Base-by-base conservation (phyloP, 2,113 vertebrate species). In the Circaetus gallicus region DNA sequence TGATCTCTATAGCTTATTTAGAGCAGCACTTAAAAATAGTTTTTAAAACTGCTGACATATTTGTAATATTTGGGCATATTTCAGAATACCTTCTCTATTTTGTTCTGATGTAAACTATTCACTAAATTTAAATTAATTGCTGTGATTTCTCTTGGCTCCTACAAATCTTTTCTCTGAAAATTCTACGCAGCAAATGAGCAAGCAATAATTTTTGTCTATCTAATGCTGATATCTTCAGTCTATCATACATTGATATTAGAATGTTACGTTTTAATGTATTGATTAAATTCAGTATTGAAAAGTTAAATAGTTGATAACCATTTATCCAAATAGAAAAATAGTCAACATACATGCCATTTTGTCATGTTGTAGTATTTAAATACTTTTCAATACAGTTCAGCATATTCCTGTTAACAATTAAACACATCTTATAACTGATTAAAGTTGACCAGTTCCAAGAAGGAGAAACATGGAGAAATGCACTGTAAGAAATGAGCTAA, bases 401-500 rank as follows among this genome's bases (percentile, higher is more conserved):
- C 8, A 14, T 61, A 91, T 95, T 97, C 34, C 71, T 91, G 28
- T 77, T 94, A 94, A 93, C 87, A 52, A 45, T 70, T 80, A 87
- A 91, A 55, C 26, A 43, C 28, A 73, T 50, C 81, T 90, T 89
- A 43, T 73, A 72, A 66, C 11, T 50, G 82, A 78, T 69, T 96
- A 93, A 62, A 92, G 71, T 56, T 45, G 73, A 80, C 45, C 92
- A 69, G 69, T 82, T 95, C 88, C 81, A 97, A 95, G 77, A 78
- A 69, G 53, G 93, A 86, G 90, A 83, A 86, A 82, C 90, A 93
- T 55, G 66, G 65, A 53, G 55, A 95, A 21, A 71, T n/a, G 47
- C 71, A 40, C 52, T 86, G 84, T 58, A 88, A 94, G 82, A 89
- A 96, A 82, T 78, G 61, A 90, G 73, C 80, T 95, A 95, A 95